A percentile compares a stretch with the other conserved stretches of the same genome.
Evolutionary conservation across 2,113 vertebrate genomes (phyloP).

Genomic region (Malurus melanocephalus): DNA sequence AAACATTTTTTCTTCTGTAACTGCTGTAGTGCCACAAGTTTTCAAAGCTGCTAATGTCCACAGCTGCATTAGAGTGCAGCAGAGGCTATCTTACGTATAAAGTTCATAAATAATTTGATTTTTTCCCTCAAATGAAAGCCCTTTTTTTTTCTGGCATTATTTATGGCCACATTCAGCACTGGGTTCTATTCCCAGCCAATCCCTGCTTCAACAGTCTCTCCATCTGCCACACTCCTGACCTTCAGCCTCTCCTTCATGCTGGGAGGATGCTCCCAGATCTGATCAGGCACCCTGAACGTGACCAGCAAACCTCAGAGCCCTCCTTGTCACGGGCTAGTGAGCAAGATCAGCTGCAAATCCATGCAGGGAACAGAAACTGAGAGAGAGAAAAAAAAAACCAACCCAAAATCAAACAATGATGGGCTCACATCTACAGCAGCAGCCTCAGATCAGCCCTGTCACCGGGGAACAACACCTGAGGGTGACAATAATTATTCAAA

Average conservation of each 20-base stretch:
- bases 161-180: neutral
- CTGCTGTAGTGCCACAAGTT: neutral
- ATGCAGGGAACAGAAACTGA: neutral
- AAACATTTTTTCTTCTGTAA: neutral
- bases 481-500: neutral
- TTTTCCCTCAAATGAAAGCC: neutral
- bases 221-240: neutral
- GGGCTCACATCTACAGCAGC: neutral
- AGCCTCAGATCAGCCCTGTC: neutral
- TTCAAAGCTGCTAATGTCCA: neutral
- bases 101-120: neutral
- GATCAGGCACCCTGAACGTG: neutral
- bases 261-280: neutral
- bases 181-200: neutral
- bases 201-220: neutral
- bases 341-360: neutral
- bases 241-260: conserved; percentile 15
- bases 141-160: neutral
- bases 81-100: neutral
- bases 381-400: fast-evolving
- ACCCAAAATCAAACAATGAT: neutral
- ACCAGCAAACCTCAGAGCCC: neutral
- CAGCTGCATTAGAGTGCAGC: neutral
- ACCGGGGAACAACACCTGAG: neutral
- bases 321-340: neutral